phyloP scores from a whole-genome alignment of 2,888 invertebrate species.

The Rhaphigaster nebulosa region DNA sequence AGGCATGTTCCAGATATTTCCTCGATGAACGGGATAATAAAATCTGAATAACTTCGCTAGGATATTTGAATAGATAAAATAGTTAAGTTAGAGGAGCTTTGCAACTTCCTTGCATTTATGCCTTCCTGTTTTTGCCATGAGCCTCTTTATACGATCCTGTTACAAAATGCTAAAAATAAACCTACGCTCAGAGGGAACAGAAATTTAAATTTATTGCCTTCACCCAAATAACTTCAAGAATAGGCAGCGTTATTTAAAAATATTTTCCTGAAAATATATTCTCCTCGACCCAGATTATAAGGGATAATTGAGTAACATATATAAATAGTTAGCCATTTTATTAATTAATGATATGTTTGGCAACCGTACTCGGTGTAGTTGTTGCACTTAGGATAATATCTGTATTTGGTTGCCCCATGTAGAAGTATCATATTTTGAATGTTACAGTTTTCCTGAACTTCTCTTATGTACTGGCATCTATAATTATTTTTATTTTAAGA shows the following conservation, averaged over 20 bases:
- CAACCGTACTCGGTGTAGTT: background rate
- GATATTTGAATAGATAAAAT: background rate
- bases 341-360: background rate
- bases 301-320: background rate
- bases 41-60: background rate
- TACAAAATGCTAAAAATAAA: background rate
- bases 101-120: constrained; percentile 7
- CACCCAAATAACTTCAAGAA: constrained; percentile 24
- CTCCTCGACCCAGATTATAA: constrained; percentile 23
- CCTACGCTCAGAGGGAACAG: background rate
- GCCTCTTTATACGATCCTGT: background rate
- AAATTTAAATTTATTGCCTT: constrained; percentile 21
- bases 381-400: background rate
- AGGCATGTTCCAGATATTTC: background rate
- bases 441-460: too few relatives aligned
- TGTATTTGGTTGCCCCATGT: background rate
- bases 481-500: too few relatives aligned
- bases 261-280: constrained; percentile 19
- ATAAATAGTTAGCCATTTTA: background rate
- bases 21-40: background rate
- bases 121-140: background rate
- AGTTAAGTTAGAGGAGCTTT: background rate
- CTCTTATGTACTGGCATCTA: too few relatives aligned
- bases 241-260: constrained; percentile 1
- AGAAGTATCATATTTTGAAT: background rate